Percentiles rank a stretch among this genome's conserved stretches.
Conservation (phyloP, 2,113 vertebrate species). For the Tursiops truncatus region DNA sequence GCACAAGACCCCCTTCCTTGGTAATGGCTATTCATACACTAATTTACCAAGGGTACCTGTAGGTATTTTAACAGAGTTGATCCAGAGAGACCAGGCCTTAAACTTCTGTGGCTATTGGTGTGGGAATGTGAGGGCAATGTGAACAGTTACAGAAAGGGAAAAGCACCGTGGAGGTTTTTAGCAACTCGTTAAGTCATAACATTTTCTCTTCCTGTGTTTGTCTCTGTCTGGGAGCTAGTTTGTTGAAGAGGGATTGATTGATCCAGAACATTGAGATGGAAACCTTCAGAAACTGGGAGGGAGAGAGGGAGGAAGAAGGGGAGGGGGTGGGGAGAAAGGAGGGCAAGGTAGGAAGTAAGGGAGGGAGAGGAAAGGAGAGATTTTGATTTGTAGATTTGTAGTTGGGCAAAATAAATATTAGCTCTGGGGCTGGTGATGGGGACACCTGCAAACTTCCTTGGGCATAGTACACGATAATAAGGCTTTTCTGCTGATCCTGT, state of each 20-base stretch:
- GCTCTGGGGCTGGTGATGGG: neutral
- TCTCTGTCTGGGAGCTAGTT: neutral
- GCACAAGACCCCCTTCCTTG: neutral
- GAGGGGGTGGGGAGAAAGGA: too few species aligned
- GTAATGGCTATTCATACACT: neutral
- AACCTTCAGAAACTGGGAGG: neutral
- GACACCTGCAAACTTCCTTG: neutral
- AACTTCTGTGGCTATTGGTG: neutral
- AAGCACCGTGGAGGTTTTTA: neutral
- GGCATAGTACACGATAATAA: neutral
- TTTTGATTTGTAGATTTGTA: neutral
- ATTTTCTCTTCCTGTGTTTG: conserved; percentile 4
- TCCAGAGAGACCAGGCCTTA: neutral
- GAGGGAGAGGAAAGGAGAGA: neutral
- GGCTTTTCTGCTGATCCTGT: neutral
- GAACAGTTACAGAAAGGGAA: neutral
- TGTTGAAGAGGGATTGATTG: neutral
- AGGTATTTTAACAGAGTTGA: neutral
- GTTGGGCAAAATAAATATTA: conserved; percentile 7
- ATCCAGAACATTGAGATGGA: neutral
- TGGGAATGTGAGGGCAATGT: neutral
- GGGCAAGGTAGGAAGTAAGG: neutral
- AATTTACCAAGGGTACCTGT: neutral
- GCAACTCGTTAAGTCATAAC: neutral
- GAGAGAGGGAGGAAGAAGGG: too few species aligned